These are phyloP conservation scores for Spilarctia lutea DNA, from an alignment of 2,888 invertebrate genomes.

Conservation along the genomic window DNA sequence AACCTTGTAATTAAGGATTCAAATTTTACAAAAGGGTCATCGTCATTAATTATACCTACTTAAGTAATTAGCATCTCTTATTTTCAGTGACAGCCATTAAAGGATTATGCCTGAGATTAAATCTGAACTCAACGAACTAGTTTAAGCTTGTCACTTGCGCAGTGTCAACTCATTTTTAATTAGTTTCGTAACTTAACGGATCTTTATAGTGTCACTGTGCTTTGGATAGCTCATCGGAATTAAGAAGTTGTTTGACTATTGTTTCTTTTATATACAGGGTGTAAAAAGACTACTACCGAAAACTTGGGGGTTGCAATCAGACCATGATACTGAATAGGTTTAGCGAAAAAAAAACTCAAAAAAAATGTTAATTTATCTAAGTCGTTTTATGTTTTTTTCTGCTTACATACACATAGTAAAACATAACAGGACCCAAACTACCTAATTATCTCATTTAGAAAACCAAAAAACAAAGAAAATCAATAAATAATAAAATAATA, in stretches of 20 bases:
- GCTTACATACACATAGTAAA: no score
- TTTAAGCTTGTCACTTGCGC: conserved; percentile 1
- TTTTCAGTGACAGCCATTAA: background rate
- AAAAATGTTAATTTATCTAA: no score
- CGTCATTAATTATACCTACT: background rate
- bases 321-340: no score
- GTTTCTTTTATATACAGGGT: no score
- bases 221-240: background rate
- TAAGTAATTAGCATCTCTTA: background rate
- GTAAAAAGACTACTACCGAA: no score
- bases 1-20: background rate
- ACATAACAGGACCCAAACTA: no score
- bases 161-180: background rate
- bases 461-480: no score
- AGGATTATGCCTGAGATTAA: background rate
- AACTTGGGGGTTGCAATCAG: no score
- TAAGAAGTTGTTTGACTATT: background rate
- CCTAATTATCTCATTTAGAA: no score
- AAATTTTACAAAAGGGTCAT: background rate
- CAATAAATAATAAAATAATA: no score
- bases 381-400: no score
- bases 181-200: background rate
- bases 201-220: background rate
- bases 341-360: no score
- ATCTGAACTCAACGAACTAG: background rate